A percentile compares a stretch with the other conserved stretches of the same genome.
phyloP scores from a whole-genome alignment of 1,140 invertebrate genomes.

The Phymorhynchus buccinoides region DNA sequence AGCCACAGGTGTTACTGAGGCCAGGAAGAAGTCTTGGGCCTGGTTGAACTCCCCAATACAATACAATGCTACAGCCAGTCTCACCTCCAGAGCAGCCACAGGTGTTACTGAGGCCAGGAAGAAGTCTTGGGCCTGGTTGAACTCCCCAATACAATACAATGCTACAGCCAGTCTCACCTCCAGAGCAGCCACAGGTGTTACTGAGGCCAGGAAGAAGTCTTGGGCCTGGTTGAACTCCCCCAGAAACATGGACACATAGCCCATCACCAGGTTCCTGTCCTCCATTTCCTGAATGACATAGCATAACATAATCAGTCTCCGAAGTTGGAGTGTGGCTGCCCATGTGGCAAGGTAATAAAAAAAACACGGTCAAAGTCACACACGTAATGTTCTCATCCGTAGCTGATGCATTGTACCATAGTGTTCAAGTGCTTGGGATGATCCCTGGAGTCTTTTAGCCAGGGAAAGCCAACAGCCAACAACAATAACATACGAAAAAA shows the following conservation, averaged over 20 bases:
- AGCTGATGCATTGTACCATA: no score
- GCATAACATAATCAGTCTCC: not conserved
- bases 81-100: slow-evolving; percentile 83
- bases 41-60: no score
- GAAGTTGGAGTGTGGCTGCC: no score
- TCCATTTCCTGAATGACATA: slow-evolving; percentile 80
- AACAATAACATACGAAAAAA: not conserved
- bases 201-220: slow-evolving; percentile 78
- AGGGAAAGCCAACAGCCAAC: not conserved
- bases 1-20: not conserved
- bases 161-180: slow-evolving; percentile 75
- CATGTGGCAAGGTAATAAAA: no score
- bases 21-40: not conserved
- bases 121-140: slow-evolving; percentile 85
- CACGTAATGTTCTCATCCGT: no score
- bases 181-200: slow-evolving; percentile 82
- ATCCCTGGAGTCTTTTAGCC: no score
- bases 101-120: slow-evolving; percentile 79
- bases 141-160: no score
- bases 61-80: no score
- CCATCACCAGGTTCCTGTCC: slow-evolving; percentile 85
- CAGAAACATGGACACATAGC: slow-evolving; percentile 85
- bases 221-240: slow-evolving; percentile 88
- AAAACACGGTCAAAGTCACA: no score
- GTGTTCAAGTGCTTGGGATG: no score